These are phyloP conservation scores for Melozone crissalis DNA, from an alignment of 2,113 vertebrate species.

Conservation along the genomic window DNA sequence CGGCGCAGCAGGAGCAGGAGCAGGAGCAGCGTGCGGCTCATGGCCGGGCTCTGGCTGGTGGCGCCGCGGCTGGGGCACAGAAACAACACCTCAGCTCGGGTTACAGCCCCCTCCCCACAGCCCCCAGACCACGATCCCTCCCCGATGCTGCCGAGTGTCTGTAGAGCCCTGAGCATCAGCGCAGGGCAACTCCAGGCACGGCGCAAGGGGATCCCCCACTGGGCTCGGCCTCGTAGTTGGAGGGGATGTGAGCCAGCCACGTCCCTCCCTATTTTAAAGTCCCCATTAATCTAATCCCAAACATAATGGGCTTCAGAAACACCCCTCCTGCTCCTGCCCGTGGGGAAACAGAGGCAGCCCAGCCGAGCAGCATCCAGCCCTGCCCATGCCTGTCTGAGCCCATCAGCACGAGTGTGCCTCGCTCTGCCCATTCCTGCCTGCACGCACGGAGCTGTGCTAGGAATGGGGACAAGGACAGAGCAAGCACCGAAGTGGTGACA, in stretches of 20 bases:
- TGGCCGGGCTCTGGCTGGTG: not conserved
- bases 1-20: not conserved
- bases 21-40: not conserved
- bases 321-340: not conserved
- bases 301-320: fast-evolving
- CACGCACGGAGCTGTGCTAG: not conserved
- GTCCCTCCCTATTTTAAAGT: not conserved
- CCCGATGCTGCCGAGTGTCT: not conserved
- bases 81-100: constrained; percentile 27
- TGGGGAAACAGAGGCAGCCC: not conserved
- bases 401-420: not conserved
- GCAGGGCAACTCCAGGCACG: fast-evolving
- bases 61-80: not conserved
- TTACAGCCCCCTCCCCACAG: constrained; percentile 36
- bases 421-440: not conserved
- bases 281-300: not conserved
- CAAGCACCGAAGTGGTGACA: fast-evolving
- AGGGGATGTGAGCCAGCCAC: not conserved
- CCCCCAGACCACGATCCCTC: not conserved
- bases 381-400: not conserved
- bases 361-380: not conserved
- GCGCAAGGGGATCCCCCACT: not conserved
- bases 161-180: not conserved
- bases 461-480: not conserved
- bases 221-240: fast-evolving